Evolutionary conservation across 1,140 invertebrate genomes (phyloP).

Genomic region (Campodea augens): DNA sequence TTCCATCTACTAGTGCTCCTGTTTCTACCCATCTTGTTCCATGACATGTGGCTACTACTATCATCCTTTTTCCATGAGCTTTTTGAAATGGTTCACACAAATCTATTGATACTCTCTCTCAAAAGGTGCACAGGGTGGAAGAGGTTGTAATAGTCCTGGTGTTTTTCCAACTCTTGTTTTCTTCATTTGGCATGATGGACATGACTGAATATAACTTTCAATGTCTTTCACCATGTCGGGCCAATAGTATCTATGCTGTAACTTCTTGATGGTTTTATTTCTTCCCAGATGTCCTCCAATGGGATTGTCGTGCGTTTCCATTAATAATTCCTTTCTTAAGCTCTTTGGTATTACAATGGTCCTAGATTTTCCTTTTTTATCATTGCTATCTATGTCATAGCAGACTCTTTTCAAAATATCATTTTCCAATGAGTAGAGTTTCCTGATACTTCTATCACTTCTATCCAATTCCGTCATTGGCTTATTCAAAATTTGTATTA

Average conservation of each 20-base stretch:
- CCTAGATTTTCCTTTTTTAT: too few relatives aligned
- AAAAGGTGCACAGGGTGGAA: neutral
- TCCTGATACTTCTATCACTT: too few relatives aligned
- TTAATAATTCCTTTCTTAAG: too few relatives aligned
- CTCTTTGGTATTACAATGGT: too few relatives aligned
- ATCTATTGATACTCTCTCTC: constrained; percentile 6
- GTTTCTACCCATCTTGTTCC: constrained; percentile 18
- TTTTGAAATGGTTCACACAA: constrained; percentile 15
- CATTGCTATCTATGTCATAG: too few relatives aligned
- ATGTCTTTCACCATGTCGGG: constrained; percentile 11
- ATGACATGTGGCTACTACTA: constrained; percentile 16
- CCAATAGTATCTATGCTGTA: constrained; percentile 11
- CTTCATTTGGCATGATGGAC: constrained; percentile 11
- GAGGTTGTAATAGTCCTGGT: neutral
- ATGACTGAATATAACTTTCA: constrained; percentile 9
- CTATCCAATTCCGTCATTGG: too few relatives aligned
- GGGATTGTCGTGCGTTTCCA: neutral
- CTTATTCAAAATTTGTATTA: too few relatives aligned
- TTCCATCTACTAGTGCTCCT: constrained; percentile 15
- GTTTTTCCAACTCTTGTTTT: neutral
- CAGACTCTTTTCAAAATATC: too few relatives aligned
- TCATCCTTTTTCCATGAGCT: constrained; percentile 14
- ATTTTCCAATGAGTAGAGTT: too few relatives aligned
- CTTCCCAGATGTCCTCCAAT: neutral
- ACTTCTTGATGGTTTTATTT: constrained; percentile 2